phyloP scores from a whole-genome alignment of 2,888 invertebrate genomes.

The Trachelus troglodyta region DNA sequence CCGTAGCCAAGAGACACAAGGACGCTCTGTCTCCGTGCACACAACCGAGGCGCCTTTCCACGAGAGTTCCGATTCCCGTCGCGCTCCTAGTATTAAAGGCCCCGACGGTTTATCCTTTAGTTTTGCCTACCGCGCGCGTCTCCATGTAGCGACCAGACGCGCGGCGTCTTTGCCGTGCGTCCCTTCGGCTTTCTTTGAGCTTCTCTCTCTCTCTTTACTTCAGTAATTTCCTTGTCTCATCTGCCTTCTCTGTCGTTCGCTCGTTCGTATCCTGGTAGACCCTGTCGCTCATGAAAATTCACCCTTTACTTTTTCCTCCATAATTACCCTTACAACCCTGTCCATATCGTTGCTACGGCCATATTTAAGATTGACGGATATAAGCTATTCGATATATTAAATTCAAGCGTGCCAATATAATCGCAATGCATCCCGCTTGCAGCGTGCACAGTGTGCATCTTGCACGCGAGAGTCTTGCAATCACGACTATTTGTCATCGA shows the following conservation, averaged over 20 bases:
- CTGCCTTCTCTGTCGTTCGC: not conserved
- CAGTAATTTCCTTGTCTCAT: not conserved
- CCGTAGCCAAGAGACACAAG: slow-evolving; percentile 36
- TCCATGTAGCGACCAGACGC: not conserved
- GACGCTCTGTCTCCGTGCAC: slow-evolving; percentile 24
- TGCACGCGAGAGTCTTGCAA: slow-evolving; percentile 18
- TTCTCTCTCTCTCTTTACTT: not conserved
- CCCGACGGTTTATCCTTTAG: not conserved
- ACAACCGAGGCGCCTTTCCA: not conserved
- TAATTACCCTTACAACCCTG: not conserved
- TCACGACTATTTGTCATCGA: slow-evolving; percentile 51
- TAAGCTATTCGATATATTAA: not conserved
- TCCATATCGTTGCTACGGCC: not conserved
- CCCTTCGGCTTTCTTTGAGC: not conserved
- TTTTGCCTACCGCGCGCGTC: not conserved
- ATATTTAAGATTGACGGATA: not conserved
- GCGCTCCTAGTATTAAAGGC: not conserved
- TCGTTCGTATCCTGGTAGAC: not conserved
- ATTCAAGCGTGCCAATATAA: not conserved
- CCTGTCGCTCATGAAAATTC: not conserved
- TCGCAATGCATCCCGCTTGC: not conserved
- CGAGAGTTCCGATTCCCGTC: slow-evolving; percentile 2
- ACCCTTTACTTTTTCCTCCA: too few relatives aligned
- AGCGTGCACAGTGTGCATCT: not conserved
- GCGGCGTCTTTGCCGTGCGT: not conserved